Conservation (phyloP, 2,888 invertebrate species). For the Smittia aterrima region DNA sequence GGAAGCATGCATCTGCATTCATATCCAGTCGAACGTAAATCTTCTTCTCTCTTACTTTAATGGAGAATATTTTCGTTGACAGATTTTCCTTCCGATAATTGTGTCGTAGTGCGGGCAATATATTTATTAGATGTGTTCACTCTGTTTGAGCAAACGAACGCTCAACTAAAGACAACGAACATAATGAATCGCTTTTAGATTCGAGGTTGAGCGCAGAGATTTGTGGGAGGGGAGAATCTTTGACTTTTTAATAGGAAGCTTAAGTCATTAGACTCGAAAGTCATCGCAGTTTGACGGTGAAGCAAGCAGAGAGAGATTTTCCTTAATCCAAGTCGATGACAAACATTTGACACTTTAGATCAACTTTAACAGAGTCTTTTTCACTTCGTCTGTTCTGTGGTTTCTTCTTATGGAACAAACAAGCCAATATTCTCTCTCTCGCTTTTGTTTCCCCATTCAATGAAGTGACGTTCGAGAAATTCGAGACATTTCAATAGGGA, state of each 20-base stretch:
- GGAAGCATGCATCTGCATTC: conserved; percentile 33
- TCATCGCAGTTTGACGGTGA: background rate
- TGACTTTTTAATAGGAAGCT: conserved; percentile 20
- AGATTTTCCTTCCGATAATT: conserved; percentile 28
- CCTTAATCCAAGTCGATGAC: conserved; percentile 18
- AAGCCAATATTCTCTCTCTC: background rate
- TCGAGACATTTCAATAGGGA: background rate
- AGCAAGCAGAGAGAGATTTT: background rate
- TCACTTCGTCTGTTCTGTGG: background rate
- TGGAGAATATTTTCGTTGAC: conserved; percentile 32
- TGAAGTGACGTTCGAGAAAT: background rate
- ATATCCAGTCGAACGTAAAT: conserved; percentile 25
- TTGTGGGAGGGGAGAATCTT: background rate
- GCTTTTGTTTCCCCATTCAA: background rate
- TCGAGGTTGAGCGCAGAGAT: background rate
- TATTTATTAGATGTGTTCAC: background rate
- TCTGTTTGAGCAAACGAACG: background rate
- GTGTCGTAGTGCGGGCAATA: conserved; percentile 34
- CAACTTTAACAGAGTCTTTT: background rate
- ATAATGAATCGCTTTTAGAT: background rate
- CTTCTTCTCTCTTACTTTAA: conserved; percentile 18
- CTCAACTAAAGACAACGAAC: background rate
- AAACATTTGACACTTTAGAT: conserved; percentile 36
- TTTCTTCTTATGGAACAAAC: background rate
- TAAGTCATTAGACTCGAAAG: conserved; percentile 1